A percentile compares a stretch with the other conserved stretches of the same genome.
Evolutionary conservation across 2,888 invertebrate species (phyloP).

Genomic region (Elysia crispata): DNA sequence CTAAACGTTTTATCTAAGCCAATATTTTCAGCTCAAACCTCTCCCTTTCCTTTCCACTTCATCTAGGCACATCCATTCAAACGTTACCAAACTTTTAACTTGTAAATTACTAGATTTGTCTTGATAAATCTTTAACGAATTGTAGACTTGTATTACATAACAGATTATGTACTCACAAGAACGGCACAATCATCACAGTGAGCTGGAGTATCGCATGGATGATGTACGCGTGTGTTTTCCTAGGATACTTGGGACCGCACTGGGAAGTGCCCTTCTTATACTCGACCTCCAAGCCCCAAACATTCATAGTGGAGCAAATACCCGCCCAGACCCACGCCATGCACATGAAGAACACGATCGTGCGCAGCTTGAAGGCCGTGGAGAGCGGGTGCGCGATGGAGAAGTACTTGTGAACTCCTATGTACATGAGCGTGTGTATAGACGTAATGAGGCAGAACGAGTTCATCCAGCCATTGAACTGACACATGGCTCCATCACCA

Average conservation of each 20-base stretch:
- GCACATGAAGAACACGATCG: conserved; percentile 76
- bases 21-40: too few species aligned
- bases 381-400: conserved; percentile 78
- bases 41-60: too few species aligned
- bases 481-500: conserved; percentile 69
- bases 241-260: conserved; percentile 77
- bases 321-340: conserved; percentile 78
- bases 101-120: too few species aligned
- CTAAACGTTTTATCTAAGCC: too few species aligned
- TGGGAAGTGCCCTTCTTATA: conserved; percentile 76
- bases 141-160: too few species aligned
- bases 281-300: conserved; percentile 73
- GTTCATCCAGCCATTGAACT: conserved; percentile 77
- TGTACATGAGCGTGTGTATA: conserved; percentile 79
- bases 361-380: conserved; percentile 73
- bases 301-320: conserved; percentile 74
- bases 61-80: too few species aligned
- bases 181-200: conserved; percentile 53
- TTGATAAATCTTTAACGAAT: too few species aligned
- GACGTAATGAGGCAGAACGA: conserved; percentile 77
- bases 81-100: too few species aligned
- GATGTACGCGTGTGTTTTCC: conserved; percentile 60
- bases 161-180: conserved; percentile 30
- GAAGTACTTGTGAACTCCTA: conserved; percentile 77
- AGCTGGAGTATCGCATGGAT: conserved; percentile 75